Conservation (phyloP, 2,797 vertebrate genomes). For the Microcaecilia unicolor region DNA sequence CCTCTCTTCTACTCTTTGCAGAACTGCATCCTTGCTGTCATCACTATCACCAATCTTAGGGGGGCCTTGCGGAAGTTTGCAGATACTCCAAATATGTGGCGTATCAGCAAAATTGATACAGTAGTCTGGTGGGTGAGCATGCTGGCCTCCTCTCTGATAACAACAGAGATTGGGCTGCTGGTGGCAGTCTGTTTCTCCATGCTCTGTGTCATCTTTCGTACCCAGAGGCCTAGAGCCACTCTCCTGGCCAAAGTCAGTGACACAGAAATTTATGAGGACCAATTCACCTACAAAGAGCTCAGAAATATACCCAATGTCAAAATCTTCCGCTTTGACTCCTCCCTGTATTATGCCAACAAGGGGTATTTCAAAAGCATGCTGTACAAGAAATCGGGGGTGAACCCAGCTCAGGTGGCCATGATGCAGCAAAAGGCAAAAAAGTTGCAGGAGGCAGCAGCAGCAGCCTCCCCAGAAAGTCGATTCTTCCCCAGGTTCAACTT, state of each 20-base stretch:
- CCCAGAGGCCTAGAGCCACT: slow-evolving; percentile 29
- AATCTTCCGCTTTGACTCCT: slow-evolving; percentile 42
- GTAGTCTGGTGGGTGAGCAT: slow-evolving; percentile 44
- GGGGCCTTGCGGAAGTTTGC: slow-evolving; percentile 28
- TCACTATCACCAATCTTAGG: slow-evolving; percentile 38
- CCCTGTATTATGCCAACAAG: slow-evolving; percentile 47
- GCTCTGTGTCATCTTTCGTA: slow-evolving; percentile 40
- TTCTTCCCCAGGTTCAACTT: neutral
- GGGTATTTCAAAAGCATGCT: slow-evolving; percentile 39
- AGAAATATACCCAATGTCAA: slow-evolving; percentile 31
- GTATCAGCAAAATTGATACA: slow-evolving; percentile 34
- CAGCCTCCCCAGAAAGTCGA: neutral
- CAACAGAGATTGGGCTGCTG: slow-evolving; percentile 33
- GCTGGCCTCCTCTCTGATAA: slow-evolving; percentile 35
- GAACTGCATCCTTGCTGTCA: slow-evolving; percentile 34
- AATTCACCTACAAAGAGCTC: slow-evolving; percentile 33
- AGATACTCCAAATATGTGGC: slow-evolving; percentile 35
- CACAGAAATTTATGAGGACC: slow-evolving; percentile 41
- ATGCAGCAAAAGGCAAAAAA: neutral
- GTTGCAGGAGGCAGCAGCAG: neutral
- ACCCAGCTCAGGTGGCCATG: slow-evolving; percentile 20
- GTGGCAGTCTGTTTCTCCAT: slow-evolving; percentile 35
- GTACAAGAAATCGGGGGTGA: slow-evolving; percentile 27
- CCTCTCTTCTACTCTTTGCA: slow-evolving; percentile 40
- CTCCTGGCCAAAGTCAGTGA: slow-evolving; percentile 31